Evolutionary conservation across 2,888 invertebrate species (phyloP), one percentile per base, ranked within the genome.

Genomic region (Synergus itoensis): DNA sequence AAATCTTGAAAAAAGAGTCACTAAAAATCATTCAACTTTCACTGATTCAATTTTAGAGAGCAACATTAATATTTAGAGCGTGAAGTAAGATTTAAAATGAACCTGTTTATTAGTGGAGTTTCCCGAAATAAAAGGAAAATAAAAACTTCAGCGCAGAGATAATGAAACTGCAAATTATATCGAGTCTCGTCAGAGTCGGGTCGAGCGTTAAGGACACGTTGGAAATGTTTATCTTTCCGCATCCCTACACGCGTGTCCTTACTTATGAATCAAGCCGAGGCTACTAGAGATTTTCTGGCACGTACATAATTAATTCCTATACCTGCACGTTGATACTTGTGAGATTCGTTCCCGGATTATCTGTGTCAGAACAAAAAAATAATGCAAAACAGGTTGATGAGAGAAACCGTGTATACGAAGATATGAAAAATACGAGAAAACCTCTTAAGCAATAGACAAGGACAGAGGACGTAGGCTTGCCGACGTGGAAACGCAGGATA

Each of bases 221-320:
- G 82, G 82, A 86, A 85, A 86, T 87, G 81, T 88, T 88, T 88
- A 87, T 84, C 85, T 83, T 82, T 83, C 78, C 82, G 60, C 77
- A 76, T 79, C 77, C 60, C 76, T 78, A 76, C 78, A 57, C 53
- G 77, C 78, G 36, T 80, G 79, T 82, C 82, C 84, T 64, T 73
- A 76, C 80, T 80, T 80, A 67, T 28, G 60, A 69, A 28, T 73
- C 60, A 40, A 78, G 67, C 80, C 62, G 73, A 78, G 85, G 82
- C 85, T 87, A 88, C 89, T 90, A 79, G 84, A 81, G 81, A 82
- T 87, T 88, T 87, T 82, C 85, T 90, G 90, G 88, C 89, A 91
- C 89, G 88, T 88, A 84, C 80, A 86, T 90, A 90, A 91, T 90
- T 89, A 88, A 90, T 89, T 87, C 84, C 84, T 78, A 78, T 73